These are phyloP conservation scores for Stratiolaelaps scimitus DNA, from an alignment of 1,140 invertebrate genomes.

Conservation along the genomic window DNA sequence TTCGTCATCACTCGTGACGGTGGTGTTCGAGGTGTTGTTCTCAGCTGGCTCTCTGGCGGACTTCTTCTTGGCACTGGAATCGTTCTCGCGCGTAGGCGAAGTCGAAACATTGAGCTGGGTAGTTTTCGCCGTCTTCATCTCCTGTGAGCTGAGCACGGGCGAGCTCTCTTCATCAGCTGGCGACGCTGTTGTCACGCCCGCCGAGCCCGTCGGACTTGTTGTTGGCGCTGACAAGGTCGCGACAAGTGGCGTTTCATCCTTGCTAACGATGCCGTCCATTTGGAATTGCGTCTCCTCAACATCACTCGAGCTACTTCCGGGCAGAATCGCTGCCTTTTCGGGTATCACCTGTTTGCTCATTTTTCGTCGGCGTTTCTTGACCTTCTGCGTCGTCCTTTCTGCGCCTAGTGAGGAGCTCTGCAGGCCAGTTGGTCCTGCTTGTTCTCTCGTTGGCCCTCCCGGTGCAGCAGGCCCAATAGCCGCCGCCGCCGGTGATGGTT, in stretches of 20 bases:
- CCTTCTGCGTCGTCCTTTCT: background rate
- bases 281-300: slow-evolving; percentile 18
- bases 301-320: slow-evolving; percentile 8
- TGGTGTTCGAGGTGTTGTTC: slow-evolving; percentile 28
- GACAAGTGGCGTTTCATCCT: background rate
- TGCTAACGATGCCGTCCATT: background rate
- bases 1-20: slow-evolving; percentile 25
- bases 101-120: slow-evolving; percentile 12
- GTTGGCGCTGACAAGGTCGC: too few relatives aligned
- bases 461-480: too few relatives aligned
- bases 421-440: too few relatives aligned
- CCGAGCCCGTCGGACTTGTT: too few relatives aligned
- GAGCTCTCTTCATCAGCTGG: too few relatives aligned
- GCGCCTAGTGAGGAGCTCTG: background rate
- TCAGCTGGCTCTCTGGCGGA: background rate
- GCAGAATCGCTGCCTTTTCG: background rate
- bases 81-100: background rate
- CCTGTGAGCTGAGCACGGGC: background rate
- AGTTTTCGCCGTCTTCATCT: slow-evolving; percentile 23
- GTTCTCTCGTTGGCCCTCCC: too few relatives aligned
- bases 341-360: slow-evolving; percentile 6
- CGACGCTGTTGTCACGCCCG: too few relatives aligned
- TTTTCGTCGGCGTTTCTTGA: slow-evolving; percentile 15
- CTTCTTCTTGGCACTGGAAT: background rate
- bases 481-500: too few relatives aligned